Evolutionary conservation across 2,888 invertebrate genomes (phyloP), one percentile per base, ranked within the genome.

Genomic region (Panzeria rudis): DNA sequence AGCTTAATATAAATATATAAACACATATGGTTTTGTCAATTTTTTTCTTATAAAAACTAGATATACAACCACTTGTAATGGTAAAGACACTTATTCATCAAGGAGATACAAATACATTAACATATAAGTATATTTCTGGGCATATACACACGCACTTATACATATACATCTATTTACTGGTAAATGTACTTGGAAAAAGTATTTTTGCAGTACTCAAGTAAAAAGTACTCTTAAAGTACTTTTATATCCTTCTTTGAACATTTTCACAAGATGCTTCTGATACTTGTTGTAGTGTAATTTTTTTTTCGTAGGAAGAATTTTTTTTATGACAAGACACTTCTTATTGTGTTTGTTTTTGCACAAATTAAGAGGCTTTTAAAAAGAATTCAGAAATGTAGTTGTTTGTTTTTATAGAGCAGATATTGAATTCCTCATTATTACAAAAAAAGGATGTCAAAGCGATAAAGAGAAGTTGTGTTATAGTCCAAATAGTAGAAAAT

Each of bases 21-120:
- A 20, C 9, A 32, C 25, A 56, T 47, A 17, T 47, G 47, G 6
- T 38, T 1, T 3, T 52, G 1, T 50, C 17, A 32, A 17, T 38
- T n/a, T 59, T 47, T 13, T 59, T 13, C 7, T 59, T n/a, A 13
- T 59, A n/a, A 38, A 38, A 78, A 78, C 69, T 47, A 50, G 50
- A 50, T 64, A 17, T 38, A 38, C 59, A 25, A 25, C 32, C 47
- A 61, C 69, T 78, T 52, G n/a, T 35, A 44, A 56, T 54, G n/a
- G n/a, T 41, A 41, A 17, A 75, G 44, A 32, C 54, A 66, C 76
- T 76, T 50, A n/a, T 61, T 76, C 44, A 75, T 62, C 75, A 76
- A 66, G 64, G 17, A 56, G 64, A 41, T 54, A 66, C 29, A 38
- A 20, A 73, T 35, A 35, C 54, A 54, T 38, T n/a, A 38, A 47